A percentile compares a stretch with the other conserved stretches of the same genome.
These are phyloP conservation scores for Margaritifera margaritifera DNA, from an alignment of 2,888 invertebrate species.

Conservation along the genomic window DNA sequence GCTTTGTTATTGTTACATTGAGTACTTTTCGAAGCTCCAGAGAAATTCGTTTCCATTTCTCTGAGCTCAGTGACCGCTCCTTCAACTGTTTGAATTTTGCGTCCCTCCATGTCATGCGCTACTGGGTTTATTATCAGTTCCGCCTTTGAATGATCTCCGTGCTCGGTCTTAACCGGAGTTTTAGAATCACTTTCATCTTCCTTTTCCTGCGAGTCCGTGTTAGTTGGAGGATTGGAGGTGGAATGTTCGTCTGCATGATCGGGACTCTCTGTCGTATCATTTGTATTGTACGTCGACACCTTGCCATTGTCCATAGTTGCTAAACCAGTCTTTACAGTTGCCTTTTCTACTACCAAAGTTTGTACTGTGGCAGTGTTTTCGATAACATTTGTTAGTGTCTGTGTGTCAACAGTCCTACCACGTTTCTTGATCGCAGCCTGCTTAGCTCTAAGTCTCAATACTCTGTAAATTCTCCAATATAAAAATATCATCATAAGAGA, in stretches of 20 bases:
- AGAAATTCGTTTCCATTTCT: slow-evolving; percentile 36
- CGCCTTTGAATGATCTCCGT: slow-evolving; percentile 86
- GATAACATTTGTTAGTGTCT: slow-evolving; percentile 59
- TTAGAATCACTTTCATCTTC: slow-evolving; percentile 51
- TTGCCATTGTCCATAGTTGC: slow-evolving; percentile 64
- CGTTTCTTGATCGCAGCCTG: slow-evolving; percentile 53
- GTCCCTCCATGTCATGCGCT: slow-evolving; percentile 71
- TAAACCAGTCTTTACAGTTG: slow-evolving; percentile 60
- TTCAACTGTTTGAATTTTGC: slow-evolving; percentile 6
- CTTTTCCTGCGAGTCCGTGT: slow-evolving; percentile 58
- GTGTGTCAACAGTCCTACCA: slow-evolving; percentile 53
- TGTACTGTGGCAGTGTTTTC: slow-evolving; percentile 57
- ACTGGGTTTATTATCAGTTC: slow-evolving; percentile 93
- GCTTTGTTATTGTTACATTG: slow-evolving; percentile 32
- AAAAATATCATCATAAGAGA: slow-evolving; percentile 97
- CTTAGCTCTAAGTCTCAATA: slow-evolving; percentile 74
- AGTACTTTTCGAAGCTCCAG: slow-evolving; percentile 17
- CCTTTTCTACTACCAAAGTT: slow-evolving; percentile 36
- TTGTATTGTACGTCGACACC: slow-evolving; percentile 60
- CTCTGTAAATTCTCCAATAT: slow-evolving; percentile 98
- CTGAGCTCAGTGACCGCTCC: slow-evolving; percentile 1
- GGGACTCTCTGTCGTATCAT: slow-evolving; percentile 37
- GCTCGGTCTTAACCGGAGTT: slow-evolving; percentile 48
- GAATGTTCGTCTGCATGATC: slow-evolving; percentile 46
- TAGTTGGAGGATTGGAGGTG: slow-evolving; percentile 44